phyloP scores from a whole-genome alignment of 1,140 invertebrate genomes.

The Papilio dardanus region DNA sequence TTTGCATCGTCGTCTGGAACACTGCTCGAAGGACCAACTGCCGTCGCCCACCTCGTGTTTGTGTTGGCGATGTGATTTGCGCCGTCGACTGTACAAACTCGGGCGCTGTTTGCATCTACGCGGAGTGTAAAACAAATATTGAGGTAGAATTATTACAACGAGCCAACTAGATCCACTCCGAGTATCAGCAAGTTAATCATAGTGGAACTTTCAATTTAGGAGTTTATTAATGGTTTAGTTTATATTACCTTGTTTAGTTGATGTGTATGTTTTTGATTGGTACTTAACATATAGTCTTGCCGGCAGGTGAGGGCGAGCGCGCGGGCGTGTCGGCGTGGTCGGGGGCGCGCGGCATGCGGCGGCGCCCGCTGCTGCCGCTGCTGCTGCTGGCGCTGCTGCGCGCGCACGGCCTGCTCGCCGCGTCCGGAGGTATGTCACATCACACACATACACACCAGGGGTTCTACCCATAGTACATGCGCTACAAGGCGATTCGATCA shows the following conservation, averaged over 20 bases:
- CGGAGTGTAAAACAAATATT: constrained; percentile 35
- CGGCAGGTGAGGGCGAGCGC: constrained; percentile 67
- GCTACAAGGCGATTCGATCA: too few relatives aligned
- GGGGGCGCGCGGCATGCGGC: constrained; percentile 76
- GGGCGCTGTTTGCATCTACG: constrained; percentile 22
- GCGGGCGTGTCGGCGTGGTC: constrained; percentile 56
- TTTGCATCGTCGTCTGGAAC: constrained; percentile 20
- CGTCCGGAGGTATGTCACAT: constrained; percentile 67
- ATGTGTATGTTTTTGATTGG: not conserved
- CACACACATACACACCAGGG: too few relatives aligned
- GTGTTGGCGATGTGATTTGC: constrained; percentile 33
- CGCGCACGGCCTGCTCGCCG: constrained; percentile 75
- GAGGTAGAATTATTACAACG: constrained; percentile 26
- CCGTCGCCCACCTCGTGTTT: constrained; percentile 10
- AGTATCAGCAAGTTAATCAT: not conserved
- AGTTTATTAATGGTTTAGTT: not conserved
- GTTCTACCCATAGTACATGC: too few relatives aligned
- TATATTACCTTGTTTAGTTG: not conserved
- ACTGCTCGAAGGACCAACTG: constrained; percentile 9
- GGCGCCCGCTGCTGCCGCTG: constrained; percentile 74
- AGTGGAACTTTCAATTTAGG: not conserved
- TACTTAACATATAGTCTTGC: constrained; percentile 30
- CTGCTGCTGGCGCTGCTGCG: constrained; percentile 73
- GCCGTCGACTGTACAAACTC: constrained; percentile 27
- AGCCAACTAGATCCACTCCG: constrained; percentile 14